A percentile compares a stretch with the other conserved stretches of the same genome.
phyloP scores from a whole-genome alignment of 2,797 vertebrate species.

The Triplophysa bombifrons region DNA sequence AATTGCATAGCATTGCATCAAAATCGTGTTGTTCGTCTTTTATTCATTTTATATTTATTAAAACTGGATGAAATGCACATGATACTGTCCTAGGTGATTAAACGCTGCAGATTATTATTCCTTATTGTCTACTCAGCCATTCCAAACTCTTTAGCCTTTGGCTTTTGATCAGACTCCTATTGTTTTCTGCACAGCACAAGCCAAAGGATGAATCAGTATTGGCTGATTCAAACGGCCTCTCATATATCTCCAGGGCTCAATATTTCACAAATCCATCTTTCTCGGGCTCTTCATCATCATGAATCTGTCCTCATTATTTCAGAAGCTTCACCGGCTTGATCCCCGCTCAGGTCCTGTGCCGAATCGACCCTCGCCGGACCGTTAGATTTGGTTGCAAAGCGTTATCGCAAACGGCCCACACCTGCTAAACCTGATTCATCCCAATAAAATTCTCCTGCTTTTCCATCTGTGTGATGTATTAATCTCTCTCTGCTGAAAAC shows the following conservation, averaged over 20 bases:
- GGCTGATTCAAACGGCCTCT: not conserved
- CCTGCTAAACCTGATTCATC: conserved; percentile 43
- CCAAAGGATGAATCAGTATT: not conserved
- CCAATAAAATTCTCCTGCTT: conserved; percentile 24
- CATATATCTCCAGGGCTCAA: conserved; percentile 20
- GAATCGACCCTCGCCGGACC: conserved; percentile 11
- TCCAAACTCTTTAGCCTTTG: conserved; percentile 13
- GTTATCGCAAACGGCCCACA: conserved; percentile 31
- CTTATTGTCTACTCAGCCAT: conserved; percentile 5
- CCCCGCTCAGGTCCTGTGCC: not conserved
- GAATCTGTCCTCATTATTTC: not conserved
- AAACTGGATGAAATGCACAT: not conserved
- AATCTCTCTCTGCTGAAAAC: conserved; percentile 48
- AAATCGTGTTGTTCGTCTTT: not conserved
- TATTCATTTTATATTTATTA: not conserved
- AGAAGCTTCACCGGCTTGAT: conserved; percentile 19
- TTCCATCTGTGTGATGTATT: conserved; percentile 40
- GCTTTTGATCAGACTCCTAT: conserved; percentile 8
- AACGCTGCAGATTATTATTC: conserved; percentile 8
- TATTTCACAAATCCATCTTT: conserved; percentile 33
- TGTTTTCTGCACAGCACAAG: conserved; percentile 1
- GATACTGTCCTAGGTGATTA: not conserved
- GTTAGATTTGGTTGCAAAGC: conserved; percentile 21
- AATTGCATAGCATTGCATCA: not conserved
- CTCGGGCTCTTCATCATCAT: conserved; percentile 21